These are phyloP conservation scores for Columba guinea DNA, from an alignment of 2,797 vertebrate genomes.

Conservation along the genomic window DNA sequence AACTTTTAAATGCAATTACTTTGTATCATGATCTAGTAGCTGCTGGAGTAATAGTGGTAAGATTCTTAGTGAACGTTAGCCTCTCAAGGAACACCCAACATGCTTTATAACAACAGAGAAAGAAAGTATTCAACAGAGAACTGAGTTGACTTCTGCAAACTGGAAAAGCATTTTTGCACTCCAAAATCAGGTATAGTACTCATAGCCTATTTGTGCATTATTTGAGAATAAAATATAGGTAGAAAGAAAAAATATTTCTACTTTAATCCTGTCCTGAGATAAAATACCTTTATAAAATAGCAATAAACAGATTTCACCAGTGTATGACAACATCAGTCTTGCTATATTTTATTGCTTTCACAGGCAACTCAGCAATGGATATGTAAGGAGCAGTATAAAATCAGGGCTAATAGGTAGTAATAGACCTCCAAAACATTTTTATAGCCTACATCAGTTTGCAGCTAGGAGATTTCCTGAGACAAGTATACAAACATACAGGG, in stretches of 20 bases:
- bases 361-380: neutral
- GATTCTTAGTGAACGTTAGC: neutral
- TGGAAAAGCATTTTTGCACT: slow-evolving; percentile 77
- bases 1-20: neutral
- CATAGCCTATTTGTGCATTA: neutral
- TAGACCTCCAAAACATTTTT: neutral
- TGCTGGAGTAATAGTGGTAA: neutral
- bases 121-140: neutral
- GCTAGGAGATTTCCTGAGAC: neutral
- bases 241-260: neutral
- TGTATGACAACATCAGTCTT: neutral
- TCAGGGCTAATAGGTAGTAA: neutral
- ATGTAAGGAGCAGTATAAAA: neutral
- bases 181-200: slow-evolving; percentile 76
- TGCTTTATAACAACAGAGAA: neutral
- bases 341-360: neutral
- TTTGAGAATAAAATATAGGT: neutral
- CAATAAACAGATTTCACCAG: neutral
- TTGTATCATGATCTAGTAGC: neutral
- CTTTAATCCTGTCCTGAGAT: neutral
- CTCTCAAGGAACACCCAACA: neutral
- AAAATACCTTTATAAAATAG: neutral
- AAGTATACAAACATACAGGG: neutral
- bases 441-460: neutral
- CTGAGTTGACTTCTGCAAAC: neutral